phyloP scores from a whole-genome alignment of 2,888 invertebrate genomes.

The Heliconius cydno region DNA sequence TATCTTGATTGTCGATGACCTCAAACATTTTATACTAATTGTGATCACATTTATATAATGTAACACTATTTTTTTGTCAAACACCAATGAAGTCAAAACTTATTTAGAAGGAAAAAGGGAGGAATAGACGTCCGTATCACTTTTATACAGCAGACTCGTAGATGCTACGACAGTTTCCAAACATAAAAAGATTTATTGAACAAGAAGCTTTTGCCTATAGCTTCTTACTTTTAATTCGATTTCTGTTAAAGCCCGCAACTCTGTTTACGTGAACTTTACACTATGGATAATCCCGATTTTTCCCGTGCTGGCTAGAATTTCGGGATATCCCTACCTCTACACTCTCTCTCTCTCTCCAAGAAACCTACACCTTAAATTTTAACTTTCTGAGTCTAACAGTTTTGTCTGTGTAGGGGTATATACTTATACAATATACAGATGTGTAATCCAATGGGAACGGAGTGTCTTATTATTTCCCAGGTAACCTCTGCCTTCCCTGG shows the following conservation, averaged over 20 bases:
- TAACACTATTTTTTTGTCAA: not conserved
- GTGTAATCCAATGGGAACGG: too few relatives aligned
- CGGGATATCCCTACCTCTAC: too few relatives aligned
- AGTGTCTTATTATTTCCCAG: not conserved
- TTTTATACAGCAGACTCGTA: conserved; percentile 4
- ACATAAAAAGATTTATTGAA: conserved; percentile 20
- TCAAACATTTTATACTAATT: too few relatives aligned
- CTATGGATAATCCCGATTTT: too few relatives aligned
- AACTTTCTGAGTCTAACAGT: too few relatives aligned
- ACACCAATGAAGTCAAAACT: not conserved
- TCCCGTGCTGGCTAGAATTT: too few relatives aligned
- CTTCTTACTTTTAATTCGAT: conserved; percentile 5
- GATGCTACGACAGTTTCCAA: conserved; percentile 13
- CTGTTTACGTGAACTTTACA: not conserved
- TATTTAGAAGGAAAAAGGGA: not conserved
- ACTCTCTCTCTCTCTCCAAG: too few relatives aligned
- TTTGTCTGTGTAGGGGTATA: too few relatives aligned
- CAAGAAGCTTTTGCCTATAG: conserved; percentile 6
- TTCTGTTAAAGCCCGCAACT: not conserved
- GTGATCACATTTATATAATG: too few relatives aligned
- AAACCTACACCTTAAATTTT: too few relatives aligned
- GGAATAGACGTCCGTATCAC: not conserved
- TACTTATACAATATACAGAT: too few relatives aligned
- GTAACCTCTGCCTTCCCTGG: not conserved
- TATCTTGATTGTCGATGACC: not conserved